Evolutionary conservation across 2,113 vertebrate species (phyloP), one percentile per base, ranked within the genome.

Genomic region (Cebidichthys violaceus): DNA sequence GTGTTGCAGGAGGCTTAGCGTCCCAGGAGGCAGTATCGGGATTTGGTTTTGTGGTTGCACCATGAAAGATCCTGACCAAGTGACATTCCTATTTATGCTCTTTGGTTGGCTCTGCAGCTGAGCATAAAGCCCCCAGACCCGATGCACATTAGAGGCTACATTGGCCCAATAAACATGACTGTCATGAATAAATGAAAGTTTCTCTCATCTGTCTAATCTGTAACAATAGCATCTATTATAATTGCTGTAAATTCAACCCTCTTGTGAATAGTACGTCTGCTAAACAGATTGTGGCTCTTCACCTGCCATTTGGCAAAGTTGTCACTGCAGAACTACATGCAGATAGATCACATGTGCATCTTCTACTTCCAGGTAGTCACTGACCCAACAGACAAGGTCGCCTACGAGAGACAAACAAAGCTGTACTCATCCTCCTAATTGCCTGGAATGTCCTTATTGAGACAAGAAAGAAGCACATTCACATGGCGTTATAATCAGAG

Each of bases 391-490:
- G 82, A 85, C 82, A 77, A 92, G 91, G 89, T 95, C 61, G 79
- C 79, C 71, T 76, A 61, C 27, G 5, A 83, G 85, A 70, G 78
- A 85, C 82, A 92, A 92, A 94, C 93, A 95, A 93, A 94, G 83
- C 83, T 77, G 71, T 79, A 91, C 89, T 95, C 91, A 90, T 93
- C 80, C 84, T 71, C 77, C 54, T 94, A 93, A 94, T 94, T 90
- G 80, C 88, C 70, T 57, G 92, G 94, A 95, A 96, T 96, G 94
- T 95, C 90, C 91, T 88, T 55, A 70, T 74, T 87, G 90, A 92
- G 89, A 94, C 85, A 84, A 94, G 91, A 94, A 94, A 95, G 92
- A 89, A 22, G 67, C 75, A 79, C 93, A 94, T 95, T 96, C 94
- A 95, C 89, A 94, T 89, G 88, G 79, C 6, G 8, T 85, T 70